phyloP scores from a whole-genome alignment of 2,888 invertebrate species.

The Cephonodes hylas region DNA sequence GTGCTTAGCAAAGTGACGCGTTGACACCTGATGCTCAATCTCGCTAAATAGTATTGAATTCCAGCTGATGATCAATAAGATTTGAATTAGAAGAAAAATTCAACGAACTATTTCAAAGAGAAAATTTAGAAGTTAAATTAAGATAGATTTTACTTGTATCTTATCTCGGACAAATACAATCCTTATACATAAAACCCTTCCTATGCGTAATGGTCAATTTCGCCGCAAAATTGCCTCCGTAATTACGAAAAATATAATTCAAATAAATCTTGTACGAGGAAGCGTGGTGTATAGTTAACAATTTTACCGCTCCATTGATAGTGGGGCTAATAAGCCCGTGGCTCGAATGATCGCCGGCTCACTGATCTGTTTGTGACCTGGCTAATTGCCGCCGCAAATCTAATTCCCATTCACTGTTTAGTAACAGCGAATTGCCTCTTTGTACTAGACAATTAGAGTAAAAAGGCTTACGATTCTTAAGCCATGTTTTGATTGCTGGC shows the following conservation, averaged over 20 bases:
- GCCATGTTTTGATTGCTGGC: too few species aligned
- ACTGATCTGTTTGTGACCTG: neutral
- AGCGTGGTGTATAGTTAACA: neutral
- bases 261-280: neutral
- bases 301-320: neutral
- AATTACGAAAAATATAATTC: neutral
- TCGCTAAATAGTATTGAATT: too few species aligned
- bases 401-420: neutral
- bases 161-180: neutral
- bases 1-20: too few species aligned
- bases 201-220: neutral
- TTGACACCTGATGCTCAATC: too few species aligned
- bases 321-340: neutral
- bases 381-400: neutral
- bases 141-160: too few species aligned
- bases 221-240: neutral
- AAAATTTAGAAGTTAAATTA: too few species aligned
- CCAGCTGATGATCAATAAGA: too few species aligned
- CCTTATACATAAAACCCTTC: neutral
- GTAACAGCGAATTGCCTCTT: too few species aligned
- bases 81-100: too few species aligned
- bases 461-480: too few species aligned
- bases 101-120: too few species aligned
- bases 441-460: too few species aligned
- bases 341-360: neutral